These are phyloP conservation scores for Metalampra italica DNA, from an alignment of 2,888 invertebrate genomes.

Conservation along the genomic window DNA sequence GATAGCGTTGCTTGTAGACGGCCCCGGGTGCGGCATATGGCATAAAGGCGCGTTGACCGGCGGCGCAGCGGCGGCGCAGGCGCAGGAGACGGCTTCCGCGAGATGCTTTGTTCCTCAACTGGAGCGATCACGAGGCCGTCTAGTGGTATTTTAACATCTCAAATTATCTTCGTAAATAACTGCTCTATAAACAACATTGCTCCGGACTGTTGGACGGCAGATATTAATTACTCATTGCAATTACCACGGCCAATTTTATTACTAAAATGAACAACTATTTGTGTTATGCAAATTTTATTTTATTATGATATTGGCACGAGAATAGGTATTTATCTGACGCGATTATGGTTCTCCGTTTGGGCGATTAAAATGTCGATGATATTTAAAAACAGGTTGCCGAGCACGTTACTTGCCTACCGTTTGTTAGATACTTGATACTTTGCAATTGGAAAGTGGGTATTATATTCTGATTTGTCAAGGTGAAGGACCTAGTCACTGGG, in stretches of 20 bases:
- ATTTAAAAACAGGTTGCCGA: background rate
- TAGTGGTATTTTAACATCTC: conserved; percentile 53
- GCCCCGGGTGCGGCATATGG: conserved; percentile 2
- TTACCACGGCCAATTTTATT: conserved; percentile 7
- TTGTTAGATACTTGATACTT: background rate
- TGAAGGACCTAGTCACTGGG: too few species aligned
- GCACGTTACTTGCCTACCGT: background rate
- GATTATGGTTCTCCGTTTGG: background rate
- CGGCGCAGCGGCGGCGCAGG: background rate
- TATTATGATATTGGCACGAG: background rate
- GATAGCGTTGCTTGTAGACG: background rate
- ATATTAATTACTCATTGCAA: conserved; percentile 7
- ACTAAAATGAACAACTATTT: conserved; percentile 15
- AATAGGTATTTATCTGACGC: background rate
- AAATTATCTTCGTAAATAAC: conserved; percentile 32
- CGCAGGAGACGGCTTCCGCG: conserved; percentile 35
- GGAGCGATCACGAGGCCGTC: conserved; percentile 49
- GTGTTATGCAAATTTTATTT: conserved; percentile 20
- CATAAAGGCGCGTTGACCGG: conserved; percentile 16
- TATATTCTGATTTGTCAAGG: too few species aligned
- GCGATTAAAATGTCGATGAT: conserved; percentile 1
- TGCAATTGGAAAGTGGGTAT: background rate
- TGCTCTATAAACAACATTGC: conserved; percentile 13
- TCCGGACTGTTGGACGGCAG: background rate
- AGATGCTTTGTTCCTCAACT: conserved; percentile 42